Evolutionary conservation across 2,797 vertebrate genomes (phyloP).

Genomic region (Rhinogobio ventralis): DNA sequence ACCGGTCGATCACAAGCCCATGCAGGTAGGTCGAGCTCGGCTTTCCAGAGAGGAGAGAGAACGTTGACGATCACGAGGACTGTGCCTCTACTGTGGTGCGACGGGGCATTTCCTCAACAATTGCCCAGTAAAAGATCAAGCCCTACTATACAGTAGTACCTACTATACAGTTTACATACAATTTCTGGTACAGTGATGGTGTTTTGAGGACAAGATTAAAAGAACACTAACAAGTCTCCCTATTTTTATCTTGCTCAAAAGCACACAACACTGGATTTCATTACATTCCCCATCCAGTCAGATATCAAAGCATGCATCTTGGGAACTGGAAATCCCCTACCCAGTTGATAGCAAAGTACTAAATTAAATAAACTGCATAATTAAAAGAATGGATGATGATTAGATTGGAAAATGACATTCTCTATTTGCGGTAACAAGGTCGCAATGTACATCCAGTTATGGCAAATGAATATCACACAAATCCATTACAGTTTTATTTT

Average conservation of each 20-base stretch:
- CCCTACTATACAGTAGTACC: too few relatives aligned
- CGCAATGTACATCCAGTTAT: neutral
- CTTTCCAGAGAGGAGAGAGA: too few relatives aligned
- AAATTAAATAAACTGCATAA: neutral
- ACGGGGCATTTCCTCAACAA: too few relatives aligned
- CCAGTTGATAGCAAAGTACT: neutral
- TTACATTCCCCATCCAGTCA: neutral
- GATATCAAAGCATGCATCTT: neutral
- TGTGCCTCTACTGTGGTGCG: too few relatives aligned
- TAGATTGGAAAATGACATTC: neutral
- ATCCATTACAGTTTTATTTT: neutral
- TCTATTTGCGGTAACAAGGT: neutral
- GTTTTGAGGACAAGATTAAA: neutral
- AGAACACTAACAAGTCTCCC: neutral
- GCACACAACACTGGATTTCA: neutral
- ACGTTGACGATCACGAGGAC: too few relatives aligned
- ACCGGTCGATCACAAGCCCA: too few relatives aligned
- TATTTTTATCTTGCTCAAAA: neutral
- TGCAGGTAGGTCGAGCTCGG: too few relatives aligned
- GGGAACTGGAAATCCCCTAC: neutral
- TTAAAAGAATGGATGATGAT: neutral
- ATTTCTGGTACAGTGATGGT: neutral
- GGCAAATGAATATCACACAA: neutral
- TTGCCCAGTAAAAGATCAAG: too few relatives aligned
- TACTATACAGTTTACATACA: too few relatives aligned